A percentile compares a stretch with the other conserved stretches of the same genome.
Evolutionary conservation across 1,140 invertebrate genomes (phyloP).

Genomic region (Heliothis virescens): DNA sequence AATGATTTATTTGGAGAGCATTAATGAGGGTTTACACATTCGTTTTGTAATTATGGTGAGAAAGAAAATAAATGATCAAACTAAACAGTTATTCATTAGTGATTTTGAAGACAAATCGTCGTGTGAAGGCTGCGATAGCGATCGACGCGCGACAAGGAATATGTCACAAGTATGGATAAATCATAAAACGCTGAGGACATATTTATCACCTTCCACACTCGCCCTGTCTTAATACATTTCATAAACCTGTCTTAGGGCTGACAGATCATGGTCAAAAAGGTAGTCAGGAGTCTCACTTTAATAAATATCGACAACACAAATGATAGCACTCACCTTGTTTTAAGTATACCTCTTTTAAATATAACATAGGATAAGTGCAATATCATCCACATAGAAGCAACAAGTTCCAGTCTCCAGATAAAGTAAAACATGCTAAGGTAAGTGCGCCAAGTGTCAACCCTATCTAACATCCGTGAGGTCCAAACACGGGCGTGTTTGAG

Average conservation of each 20-base stretch:
- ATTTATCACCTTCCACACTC: conserved; percentile 37
- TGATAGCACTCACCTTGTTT: no score
- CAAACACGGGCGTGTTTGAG: conserved; percentile 46
- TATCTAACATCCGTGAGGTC: conserved; percentile 50
- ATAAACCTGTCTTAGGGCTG: conserved; percentile 29
- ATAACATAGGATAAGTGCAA: neutral
- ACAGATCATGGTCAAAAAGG: neutral
- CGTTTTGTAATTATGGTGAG: no score
- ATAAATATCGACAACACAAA: no score
- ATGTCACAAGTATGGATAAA: conserved; percentile 27
- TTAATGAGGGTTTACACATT: neutral
- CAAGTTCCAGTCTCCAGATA: neutral
- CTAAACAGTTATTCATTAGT: no score
- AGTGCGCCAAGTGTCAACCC: conserved; percentile 19
- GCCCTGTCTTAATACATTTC: conserved; percentile 15
- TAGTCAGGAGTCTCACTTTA: no score
- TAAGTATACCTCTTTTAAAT: neutral
- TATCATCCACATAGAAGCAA: neutral
- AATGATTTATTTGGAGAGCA: neutral
- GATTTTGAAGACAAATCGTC: neutral
- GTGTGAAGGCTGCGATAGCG: neutral
- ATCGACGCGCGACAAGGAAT: neutral
- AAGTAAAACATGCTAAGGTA: conserved; percentile 5
- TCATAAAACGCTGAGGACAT: conserved; percentile 33
- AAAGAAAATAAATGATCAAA: no score